Evolutionary conservation across 30 jellyfish, hydroid and myxozoan genomes (phyloP).

Genomic region (Rhopilema esculentum): DNA sequence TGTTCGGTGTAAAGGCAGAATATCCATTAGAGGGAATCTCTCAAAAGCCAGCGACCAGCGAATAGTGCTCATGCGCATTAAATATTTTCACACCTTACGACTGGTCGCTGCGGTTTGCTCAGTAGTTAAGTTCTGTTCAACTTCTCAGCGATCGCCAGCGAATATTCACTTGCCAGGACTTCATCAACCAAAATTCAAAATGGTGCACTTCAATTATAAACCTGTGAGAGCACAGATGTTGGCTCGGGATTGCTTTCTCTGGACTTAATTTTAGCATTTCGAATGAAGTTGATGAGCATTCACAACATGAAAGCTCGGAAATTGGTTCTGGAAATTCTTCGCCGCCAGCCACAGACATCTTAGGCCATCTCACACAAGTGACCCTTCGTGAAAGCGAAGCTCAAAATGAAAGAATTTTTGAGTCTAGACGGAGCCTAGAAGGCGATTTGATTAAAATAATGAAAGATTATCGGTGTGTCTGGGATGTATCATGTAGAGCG

Average conservation of each 20-base stretch:
- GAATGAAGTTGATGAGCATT: conserved; percentile 17
- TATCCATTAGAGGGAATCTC: conserved; percentile 68
- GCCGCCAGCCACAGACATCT: neutral
- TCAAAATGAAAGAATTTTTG: conserved; percentile 18
- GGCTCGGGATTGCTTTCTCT: conserved; percentile 58
- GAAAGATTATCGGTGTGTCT: conserved; percentile 38
- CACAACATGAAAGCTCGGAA: neutral
- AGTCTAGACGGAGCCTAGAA: conserved; percentile 33
- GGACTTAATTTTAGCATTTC: neutral
- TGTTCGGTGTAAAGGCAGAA: neutral
- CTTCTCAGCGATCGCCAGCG: conserved; percentile 68
- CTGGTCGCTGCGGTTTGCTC: conserved; percentile 56
- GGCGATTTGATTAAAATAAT: conserved; percentile 41
- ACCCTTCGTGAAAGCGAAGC: conserved; percentile 16
- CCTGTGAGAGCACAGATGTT: conserved; percentile 16
- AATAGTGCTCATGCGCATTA: conserved; percentile 54
- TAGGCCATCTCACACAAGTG: conserved; percentile 4
- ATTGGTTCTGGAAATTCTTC: conserved; percentile 14
- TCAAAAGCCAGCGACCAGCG: conserved; percentile 63
- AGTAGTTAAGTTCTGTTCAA: conserved; percentile 50
- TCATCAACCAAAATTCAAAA: conserved; percentile 5
- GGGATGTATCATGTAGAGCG: conserved; percentile 57
- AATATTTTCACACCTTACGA: neutral
- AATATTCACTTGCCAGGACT: conserved; percentile 20
- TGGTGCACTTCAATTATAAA: conserved; percentile 51